phyloP scores from a whole-genome alignment of 2,113 vertebrate species.

The Globicephala melas region DNA sequence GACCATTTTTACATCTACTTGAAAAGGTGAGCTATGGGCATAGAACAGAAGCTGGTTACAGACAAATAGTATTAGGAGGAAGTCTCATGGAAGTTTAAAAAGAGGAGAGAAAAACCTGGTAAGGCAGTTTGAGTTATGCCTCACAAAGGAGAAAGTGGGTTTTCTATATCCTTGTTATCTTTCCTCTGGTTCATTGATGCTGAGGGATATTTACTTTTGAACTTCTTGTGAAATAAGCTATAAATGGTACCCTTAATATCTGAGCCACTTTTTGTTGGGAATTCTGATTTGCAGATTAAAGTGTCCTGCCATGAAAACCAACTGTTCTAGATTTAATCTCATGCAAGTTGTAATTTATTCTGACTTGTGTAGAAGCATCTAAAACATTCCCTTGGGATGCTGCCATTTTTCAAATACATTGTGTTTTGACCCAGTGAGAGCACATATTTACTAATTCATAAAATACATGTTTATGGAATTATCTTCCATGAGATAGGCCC shows the following conservation, averaged over 20 bases:
- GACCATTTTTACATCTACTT: not conserved
- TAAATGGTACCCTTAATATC: not conserved
- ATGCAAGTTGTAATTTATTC: not conserved
- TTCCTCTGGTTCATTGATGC: not conserved
- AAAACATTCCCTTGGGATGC: not conserved
- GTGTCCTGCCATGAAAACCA: not conserved
- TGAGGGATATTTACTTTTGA: not conserved
- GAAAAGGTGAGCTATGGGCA: not conserved
- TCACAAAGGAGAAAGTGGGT: not conserved
- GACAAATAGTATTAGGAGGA: not conserved
- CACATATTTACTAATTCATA: slow-evolving; percentile 48
- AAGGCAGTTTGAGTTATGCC: not conserved
- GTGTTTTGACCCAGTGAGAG: slow-evolving; percentile 34
- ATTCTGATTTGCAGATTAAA: slow-evolving; percentile 10
- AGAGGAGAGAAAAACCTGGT: not conserved
- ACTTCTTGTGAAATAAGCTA: slow-evolving; percentile 32
- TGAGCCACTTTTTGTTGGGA: not conserved
- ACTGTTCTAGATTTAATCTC: slow-evolving; percentile 4
- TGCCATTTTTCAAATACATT: slow-evolving; percentile 26
- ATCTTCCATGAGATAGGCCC: not conserved
- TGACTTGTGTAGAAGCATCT: not conserved
- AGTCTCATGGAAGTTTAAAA: not conserved
- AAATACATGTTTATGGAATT: slow-evolving; percentile 43
- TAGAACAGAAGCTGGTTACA: not conserved
- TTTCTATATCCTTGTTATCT: not conserved